These are phyloP conservation scores for Oligia fasciuncula DNA, from an alignment of 2,888 invertebrate genomes.

Conservation along the genomic window DNA sequence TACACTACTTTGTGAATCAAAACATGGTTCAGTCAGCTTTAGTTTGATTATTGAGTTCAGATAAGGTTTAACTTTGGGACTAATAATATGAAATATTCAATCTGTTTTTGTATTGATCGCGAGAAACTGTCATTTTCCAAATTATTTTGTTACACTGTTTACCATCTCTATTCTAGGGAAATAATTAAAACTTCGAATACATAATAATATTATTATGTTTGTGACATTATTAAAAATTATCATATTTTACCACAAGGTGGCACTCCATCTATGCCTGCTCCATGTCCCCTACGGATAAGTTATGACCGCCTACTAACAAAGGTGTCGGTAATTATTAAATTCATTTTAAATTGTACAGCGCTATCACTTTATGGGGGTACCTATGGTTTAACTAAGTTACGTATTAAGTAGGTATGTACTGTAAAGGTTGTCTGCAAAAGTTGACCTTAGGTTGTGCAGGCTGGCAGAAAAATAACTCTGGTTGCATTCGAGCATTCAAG, in stretches of 20 bases:
- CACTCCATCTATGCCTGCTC: constrained; percentile 24
- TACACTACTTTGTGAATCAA: neutral
- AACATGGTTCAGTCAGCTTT: neutral
- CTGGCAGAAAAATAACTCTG: neutral
- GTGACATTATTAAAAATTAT: neutral
- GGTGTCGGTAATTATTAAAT: constrained; percentile 63
- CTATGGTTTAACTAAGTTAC: constrained; percentile 17
- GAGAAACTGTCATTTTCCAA: neutral
- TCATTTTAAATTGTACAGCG: constrained; percentile 54
- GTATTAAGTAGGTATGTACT: neutral
- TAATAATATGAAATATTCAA: neutral
- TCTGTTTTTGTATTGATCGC: no score
- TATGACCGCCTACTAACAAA: constrained; percentile 43
- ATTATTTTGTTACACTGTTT: neutral
- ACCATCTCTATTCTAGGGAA: neutral
- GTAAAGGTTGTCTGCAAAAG: neutral
- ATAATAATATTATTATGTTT: neutral
- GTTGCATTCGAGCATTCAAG: neutral
- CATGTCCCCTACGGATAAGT: constrained; percentile 41
- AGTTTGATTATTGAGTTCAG: neutral
- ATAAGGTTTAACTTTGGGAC: neutral
- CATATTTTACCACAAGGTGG: neutral
- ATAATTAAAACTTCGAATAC: neutral
- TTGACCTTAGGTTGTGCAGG: neutral
- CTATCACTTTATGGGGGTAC: constrained; percentile 41